Conservation (phyloP, 92 coral and sea anemone species). For the Siderastrea siderea region DNA sequence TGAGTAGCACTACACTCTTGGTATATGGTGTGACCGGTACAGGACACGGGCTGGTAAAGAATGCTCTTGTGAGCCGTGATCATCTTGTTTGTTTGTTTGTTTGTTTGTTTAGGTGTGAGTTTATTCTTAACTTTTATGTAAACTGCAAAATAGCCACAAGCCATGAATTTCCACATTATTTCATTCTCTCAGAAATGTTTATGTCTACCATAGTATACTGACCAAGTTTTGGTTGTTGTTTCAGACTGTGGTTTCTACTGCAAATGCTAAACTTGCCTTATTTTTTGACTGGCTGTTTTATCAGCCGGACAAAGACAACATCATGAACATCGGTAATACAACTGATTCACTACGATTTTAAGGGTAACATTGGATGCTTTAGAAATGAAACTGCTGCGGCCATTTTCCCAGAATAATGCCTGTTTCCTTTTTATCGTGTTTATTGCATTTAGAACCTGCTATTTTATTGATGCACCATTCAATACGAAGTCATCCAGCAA, state of each 20-base stretch:
- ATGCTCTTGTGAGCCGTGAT: no score
- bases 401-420: background rate
- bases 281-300: conserved; percentile 98
- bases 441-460: conserved; percentile 83
- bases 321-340: conserved; percentile 93
- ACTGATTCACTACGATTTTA: background rate
- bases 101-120: background rate
- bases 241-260: conserved; percentile 91
- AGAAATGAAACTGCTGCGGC: background rate
- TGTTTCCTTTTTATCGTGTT: background rate
- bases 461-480: conserved; percentile 97
- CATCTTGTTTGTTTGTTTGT: background rate
- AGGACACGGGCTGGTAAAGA: no score
- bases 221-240: background rate
- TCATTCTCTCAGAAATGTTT: no score
- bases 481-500: conserved; percentile 90
- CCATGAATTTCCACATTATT: background rate
- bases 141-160: background rate
- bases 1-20: conserved; percentile 10
- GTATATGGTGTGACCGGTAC: background rate
- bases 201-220: background rate
- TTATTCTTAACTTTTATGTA: background rate
- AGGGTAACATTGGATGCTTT: background rate
- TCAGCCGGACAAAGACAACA: conserved; percentile 93
- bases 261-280: conserved; percentile 93